phyloP scores from a whole-genome alignment of 1,140 invertebrate genomes.

The Achroia grisella region DNA sequence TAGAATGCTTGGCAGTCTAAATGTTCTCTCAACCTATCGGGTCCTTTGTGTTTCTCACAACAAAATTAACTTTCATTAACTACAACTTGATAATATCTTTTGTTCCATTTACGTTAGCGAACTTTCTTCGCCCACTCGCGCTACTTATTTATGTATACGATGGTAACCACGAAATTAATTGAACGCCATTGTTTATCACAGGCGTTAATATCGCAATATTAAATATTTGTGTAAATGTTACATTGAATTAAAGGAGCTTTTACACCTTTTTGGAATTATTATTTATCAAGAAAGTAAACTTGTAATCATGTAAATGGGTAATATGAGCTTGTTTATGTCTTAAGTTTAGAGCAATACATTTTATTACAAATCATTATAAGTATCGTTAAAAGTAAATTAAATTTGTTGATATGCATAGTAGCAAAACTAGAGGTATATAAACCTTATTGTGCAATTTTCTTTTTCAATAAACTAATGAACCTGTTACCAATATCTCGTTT shows the following conservation, averaged over 20 bases:
- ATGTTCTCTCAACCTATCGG: constrained; percentile 18
- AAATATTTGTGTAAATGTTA: neutral
- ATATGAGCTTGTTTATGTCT: too few species aligned
- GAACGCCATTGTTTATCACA: constrained; percentile 1
- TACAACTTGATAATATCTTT: constrained; percentile 18
- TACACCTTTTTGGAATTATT: too few species aligned
- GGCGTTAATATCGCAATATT: neutral
- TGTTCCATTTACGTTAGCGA: constrained; percentile 10
- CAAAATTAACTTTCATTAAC: constrained; percentile 19
- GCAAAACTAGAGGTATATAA: too few species aligned
- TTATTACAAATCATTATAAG: too few species aligned
- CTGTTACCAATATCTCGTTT: too few species aligned
- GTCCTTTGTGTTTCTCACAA: constrained; percentile 13
- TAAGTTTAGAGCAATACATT: too few species aligned
- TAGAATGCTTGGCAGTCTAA: constrained; percentile 14
- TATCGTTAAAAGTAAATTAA: too few species aligned
- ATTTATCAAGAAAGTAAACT: too few species aligned
- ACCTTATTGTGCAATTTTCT: too few species aligned
- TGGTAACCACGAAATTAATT: constrained; percentile 5
- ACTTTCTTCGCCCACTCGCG: constrained; percentile 4
- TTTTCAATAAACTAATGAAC: too few species aligned
- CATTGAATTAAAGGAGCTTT: neutral
- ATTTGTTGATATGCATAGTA: too few species aligned
- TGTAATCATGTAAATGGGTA: too few species aligned
- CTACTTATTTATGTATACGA: constrained; percentile 1